Evolutionary conservation across 2,797 vertebrate species (phyloP).

Genomic region (Adrianichthys oophorus): DNA sequence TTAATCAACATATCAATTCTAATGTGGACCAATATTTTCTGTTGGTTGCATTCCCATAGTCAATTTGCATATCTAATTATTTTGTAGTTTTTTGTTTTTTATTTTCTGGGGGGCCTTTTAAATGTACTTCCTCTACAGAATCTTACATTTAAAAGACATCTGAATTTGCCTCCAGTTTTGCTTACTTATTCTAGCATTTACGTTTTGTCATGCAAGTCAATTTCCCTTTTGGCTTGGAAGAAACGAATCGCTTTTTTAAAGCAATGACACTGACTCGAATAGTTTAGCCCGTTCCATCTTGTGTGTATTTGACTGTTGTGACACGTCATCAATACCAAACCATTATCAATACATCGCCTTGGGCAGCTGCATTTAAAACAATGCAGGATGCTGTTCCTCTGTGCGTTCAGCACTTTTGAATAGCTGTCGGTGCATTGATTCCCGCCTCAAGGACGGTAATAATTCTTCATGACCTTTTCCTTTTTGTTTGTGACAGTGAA

Average conservation of each 20-base stretch:
- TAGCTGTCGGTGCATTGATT: conserved; percentile 65
- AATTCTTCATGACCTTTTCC: conserved; percentile 46
- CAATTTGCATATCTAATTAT: no score
- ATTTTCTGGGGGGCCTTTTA: no score
- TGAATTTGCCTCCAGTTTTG: conserved; percentile 3
- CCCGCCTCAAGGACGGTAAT: conserved; percentile 57
- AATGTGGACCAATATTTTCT: no score
- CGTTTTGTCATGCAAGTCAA: conserved; percentile 22
- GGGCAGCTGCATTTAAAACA: conserved; percentile 64
- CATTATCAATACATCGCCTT: conserved; percentile 51
- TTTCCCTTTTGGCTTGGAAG: conserved; percentile 22
- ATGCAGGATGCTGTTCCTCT: conserved; percentile 37
- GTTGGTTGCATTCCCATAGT: no score
- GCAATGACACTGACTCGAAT: conserved; percentile 25
- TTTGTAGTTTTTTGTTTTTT: no score
- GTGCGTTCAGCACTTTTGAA: conserved; percentile 73
- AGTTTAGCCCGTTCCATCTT: conserved; percentile 43
- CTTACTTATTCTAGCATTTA: background rate
- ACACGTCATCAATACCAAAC: conserved; percentile 58
- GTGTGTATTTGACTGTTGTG: conserved; percentile 44
- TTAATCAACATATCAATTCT: no score
- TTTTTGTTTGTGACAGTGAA: conserved; percentile 45
- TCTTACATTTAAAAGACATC: background rate
- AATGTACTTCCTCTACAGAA: no score
- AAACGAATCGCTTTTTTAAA: conserved; percentile 33